Evolutionary conservation across 2,888 invertebrate genomes (phyloP).

Genomic region (Margaritifera margaritifera): DNA sequence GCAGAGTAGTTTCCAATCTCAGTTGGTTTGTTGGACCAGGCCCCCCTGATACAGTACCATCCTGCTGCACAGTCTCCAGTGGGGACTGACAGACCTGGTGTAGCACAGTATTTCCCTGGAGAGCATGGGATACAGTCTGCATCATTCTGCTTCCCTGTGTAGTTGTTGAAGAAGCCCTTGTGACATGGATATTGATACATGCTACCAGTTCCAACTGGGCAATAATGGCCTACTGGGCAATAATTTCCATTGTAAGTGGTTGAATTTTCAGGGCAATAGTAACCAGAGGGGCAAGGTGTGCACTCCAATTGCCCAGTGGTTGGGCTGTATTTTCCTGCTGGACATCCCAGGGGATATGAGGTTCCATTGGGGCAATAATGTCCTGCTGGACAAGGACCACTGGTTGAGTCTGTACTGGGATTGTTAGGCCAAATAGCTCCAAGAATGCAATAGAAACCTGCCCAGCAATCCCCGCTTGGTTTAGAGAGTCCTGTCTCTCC

Average conservation of each 20-base stretch:
- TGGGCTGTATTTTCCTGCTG: constrained; percentile 53
- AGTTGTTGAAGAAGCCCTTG: constrained; percentile 60
- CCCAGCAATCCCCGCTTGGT: constrained; percentile 65
- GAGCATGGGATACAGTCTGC: constrained; percentile 66
- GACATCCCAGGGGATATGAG: constrained; percentile 55
- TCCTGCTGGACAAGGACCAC: constrained; percentile 68
- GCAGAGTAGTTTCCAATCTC: constrained; percentile 62
- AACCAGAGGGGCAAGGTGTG: constrained; percentile 50
- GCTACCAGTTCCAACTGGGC: constrained; percentile 53
- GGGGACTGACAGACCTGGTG: constrained; percentile 51
- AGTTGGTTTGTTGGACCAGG: constrained; percentile 60
- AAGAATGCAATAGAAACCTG: constrained; percentile 66
- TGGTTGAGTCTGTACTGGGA: constrained; percentile 44
- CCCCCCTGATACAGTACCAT: constrained; percentile 69
- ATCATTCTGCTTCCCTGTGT: constrained; percentile 49
- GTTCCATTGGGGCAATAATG: constrained; percentile 69
- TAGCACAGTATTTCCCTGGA: constrained; percentile 64
- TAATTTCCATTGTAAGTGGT: constrained; percentile 42
- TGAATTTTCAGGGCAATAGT: constrained; percentile 55
- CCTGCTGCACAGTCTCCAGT: constrained; percentile 62
- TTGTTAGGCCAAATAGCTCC: constrained; percentile 53
- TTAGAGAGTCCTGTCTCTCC: constrained; percentile 51
- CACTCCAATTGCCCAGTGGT: constrained; percentile 44
- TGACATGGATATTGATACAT: constrained; percentile 61
- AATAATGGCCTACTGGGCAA: constrained; percentile 64